phyloP scores from a whole-genome alignment of 2,888 invertebrate genomes.

The Lasioglossum marginatum region DNA sequence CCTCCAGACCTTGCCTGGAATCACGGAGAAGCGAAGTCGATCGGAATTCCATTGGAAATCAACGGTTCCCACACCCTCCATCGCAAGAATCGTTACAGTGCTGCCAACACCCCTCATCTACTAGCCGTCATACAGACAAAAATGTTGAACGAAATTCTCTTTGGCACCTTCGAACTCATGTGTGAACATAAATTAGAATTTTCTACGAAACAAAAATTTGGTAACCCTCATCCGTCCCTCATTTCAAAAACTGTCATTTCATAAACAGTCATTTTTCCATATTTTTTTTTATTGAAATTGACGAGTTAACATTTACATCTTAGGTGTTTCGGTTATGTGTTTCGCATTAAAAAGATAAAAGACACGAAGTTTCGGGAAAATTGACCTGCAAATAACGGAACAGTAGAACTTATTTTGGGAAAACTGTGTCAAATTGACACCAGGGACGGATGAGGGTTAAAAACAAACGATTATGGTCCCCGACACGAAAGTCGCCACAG shows the following conservation, averaged over 20 bases:
- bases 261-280: no score
- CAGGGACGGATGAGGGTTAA: background rate
- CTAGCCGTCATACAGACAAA: background rate
- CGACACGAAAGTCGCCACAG: background rate
- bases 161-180: background rate
- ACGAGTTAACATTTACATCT: no score
- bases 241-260: no score
- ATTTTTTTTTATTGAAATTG: no score
- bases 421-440: no score
- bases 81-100: background rate
- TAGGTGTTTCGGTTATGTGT: no score
- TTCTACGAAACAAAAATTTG: no score
- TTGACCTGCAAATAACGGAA: no score
- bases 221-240: background rate
- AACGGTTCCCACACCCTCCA: slow-evolving; percentile 48
- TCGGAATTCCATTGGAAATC: slow-evolving; percentile 42
- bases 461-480: background rate
- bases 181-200: no score
- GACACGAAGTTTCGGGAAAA: no score
- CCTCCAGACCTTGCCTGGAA: slow-evolving; percentile 57
- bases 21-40: slow-evolving; percentile 26
- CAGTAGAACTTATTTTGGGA: no score
- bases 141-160: background rate
- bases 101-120: background rate
- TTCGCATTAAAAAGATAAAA: no score